Conservation (phyloP, 1,140 invertebrate species). For the Macrotrachela quadricornifera region DNA sequence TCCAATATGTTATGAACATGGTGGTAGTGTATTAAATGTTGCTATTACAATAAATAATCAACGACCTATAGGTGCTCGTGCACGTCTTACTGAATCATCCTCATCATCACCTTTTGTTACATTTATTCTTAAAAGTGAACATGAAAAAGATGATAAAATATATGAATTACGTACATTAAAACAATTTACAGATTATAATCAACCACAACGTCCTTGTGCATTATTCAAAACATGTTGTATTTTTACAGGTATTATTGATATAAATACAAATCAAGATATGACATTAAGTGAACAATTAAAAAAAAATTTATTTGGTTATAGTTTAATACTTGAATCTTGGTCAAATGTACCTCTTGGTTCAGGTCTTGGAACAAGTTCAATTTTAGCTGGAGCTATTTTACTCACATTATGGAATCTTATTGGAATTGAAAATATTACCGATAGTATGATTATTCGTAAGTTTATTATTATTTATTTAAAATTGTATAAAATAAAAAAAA, state of each 20-base stretch:
- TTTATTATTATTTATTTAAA: conserved; percentile 4
- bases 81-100: conserved; percentile 3
- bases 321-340: conserved; percentile 34
- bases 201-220: conserved; percentile 32
- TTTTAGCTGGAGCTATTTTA: conserved; percentile 31
- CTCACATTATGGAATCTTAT: conserved; percentile 28
- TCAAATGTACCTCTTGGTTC: conserved; percentile 36
- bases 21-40: conserved; percentile 31
- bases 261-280: conserved; percentile 11
- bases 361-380: conserved; percentile 36
- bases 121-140: conserved; percentile 13
- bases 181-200: conserved; percentile 31
- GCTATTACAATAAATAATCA: conserved; percentile 29
- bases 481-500: background rate
- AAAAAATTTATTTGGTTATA: conserved; percentile 22
- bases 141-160: conserved; percentile 15
- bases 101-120: conserved; percentile 3
- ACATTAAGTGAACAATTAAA: conserved; percentile 26
- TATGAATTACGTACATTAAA: conserved; percentile 13
- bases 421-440: conserved; percentile 21
- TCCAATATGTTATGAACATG: conserved; percentile 37
- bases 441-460: conserved; percentile 26
- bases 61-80: conserved; percentile 33
- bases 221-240: conserved; percentile 34
- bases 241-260: conserved; percentile 27